A percentile compares a stretch with the other conserved stretches of the same genome.
Evolutionary conservation across 2,113 vertebrate genomes (phyloP).

Genomic region (Sporophila hypoxantha): DNA sequence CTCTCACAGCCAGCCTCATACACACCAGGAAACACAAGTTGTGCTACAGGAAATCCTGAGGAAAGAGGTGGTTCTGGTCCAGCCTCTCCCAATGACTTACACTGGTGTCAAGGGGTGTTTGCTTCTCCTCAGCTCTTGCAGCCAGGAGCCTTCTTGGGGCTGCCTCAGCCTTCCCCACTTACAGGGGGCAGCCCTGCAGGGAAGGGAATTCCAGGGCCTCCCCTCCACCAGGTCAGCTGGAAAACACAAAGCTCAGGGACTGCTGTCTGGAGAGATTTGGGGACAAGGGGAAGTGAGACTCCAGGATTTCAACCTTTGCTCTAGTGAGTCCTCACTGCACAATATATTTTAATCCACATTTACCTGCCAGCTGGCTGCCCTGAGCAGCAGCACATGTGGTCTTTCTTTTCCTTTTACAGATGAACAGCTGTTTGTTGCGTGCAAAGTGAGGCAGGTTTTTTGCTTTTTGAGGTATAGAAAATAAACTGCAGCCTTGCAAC

Average conservation of each 20-base stretch:
- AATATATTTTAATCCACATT: background rate
- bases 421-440: background rate
- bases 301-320: background rate
- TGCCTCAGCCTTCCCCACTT: background rate
- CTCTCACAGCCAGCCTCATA: background rate
- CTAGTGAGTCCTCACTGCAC: background rate
- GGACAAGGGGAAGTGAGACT: background rate
- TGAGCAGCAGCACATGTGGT: background rate
- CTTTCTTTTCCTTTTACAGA: background rate
- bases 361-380: background rate
- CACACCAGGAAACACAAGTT: background rate
- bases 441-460: background rate
- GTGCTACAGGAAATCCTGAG: constrained; percentile 1
- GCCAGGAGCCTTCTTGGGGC: background rate
- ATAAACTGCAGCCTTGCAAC: background rate
- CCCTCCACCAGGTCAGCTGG: background rate
- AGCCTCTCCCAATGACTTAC: background rate
- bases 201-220: background rate
- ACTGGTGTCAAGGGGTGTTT: background rate
- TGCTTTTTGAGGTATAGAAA: background rate
- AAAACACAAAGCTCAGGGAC: background rate
- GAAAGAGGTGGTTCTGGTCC: background rate
- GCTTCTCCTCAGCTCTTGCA: background rate
- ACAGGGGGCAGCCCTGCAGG: background rate
- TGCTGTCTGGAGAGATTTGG: background rate